Base-by-base conservation (phyloP, 2,888 invertebrate species). In the Teleogryllus oceanicus region DNA sequence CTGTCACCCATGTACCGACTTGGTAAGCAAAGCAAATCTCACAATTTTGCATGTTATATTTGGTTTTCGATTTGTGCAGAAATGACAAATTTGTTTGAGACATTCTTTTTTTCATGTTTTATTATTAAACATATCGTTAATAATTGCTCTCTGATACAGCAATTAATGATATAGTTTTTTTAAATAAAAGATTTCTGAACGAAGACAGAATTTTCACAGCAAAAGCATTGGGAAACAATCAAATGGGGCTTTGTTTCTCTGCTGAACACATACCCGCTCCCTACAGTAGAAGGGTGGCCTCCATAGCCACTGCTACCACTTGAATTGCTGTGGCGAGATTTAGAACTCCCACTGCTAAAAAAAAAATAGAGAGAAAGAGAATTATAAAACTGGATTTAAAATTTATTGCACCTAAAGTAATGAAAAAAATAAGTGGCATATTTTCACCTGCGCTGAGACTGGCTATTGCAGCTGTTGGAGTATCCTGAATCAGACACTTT, bases 251-350 rank as follows among this genome's bases (percentile, higher is more conserved):
- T 37, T 37, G 37, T 37, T 37, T 37, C 37, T 8, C 5, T 37
- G 37, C 37, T 37, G 37, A 13, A 62, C 62, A 62, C 62, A 62
- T 62, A 62, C 62, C 62, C 62, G n/a, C 62, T 62, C 13, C 62
- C 62, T 18, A 62, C 16, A 16, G 89, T 90, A 0, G 91, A 91
- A 0, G 90, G 90, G 82, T 92, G 91, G 1, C 93, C 94, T 76
- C 93, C 92, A 89, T 94, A 94, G 2, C 94, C 94, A 86, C 94
- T 94, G 87, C 94, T 94, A 76, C 93, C 92, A 75, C 94, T 94
- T 0, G 93, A 94, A 85, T 93, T 91, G 84, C 94, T 94, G 85
- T 91, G 91, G n/a, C 92, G 91, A 2, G 94, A 94, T 85, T 94
- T 93, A 11, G 94, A 94, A 85, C 94, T 94, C 83, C 84, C 84